Evolutionary conservation across 2,797 vertebrate species (phyloP), one percentile per base, ranked within the genome.

Genomic region (Nyctibius grandis): DNA sequence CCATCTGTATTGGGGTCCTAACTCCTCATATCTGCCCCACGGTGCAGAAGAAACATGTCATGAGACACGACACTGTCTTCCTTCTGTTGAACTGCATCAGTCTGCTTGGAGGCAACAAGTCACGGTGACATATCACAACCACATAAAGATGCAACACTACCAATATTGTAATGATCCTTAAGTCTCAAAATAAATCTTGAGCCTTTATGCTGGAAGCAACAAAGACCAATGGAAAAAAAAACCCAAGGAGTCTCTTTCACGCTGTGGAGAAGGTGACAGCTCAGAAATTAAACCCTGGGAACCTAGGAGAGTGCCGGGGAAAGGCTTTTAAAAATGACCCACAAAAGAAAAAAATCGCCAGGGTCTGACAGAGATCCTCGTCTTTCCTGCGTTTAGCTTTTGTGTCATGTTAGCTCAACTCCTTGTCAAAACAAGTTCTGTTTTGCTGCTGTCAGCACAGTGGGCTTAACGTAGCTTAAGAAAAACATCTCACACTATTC

Each of bases 361-460:
- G 38, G 44, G 38, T 81, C 90, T 90, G 69, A 94, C n/a, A 89
- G 54, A 92, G 86, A 92, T 90, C 68, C 63, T 89, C 56, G 40
- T 92, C 69, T 84, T 94, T 50, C 68, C 90, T 28, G 59, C 7
- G 0, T 92, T 96, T 84, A 75, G 85, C 80, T 96, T 94, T 60
- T 74, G 48, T 91, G 91, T 91, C 91, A 80, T 31, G 75, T 94
- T 95, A 93, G 88, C 85, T 93, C 79, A 89, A 33, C 57, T 96
- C 69, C 88, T 81, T 94, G 90, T 97, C 96, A 96, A 96, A 96
- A 93, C 93, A 96, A 88, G 88, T 64, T 93, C 91, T 51, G 44
- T 96, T 96, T 88, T 96, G 93, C 94, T 93, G 75, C 87, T 95
- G 94, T 97, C 97, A 97, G 96, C 97, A 96, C 78, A 91, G 89